Evolutionary conservation across 2,797 vertebrate species (phyloP), one percentile per base, ranked within the genome.

Genomic region (Chanos chanos): DNA sequence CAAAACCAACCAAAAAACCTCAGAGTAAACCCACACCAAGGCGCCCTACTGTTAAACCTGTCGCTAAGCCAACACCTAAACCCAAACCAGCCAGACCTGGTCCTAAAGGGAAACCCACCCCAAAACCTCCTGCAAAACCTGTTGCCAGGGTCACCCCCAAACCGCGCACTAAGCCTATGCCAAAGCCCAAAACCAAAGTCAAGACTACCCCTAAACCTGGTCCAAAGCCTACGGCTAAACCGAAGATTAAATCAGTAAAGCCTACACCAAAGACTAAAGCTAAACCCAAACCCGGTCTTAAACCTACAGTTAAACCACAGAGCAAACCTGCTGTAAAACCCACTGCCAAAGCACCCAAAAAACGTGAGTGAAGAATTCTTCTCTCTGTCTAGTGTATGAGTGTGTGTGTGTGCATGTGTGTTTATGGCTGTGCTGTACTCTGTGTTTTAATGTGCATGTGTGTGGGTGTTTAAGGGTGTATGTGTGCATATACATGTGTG

Each of bases 271-370:
- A 15, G 1, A 34, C 5, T 5, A 66, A 55, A 13, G 31, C 41
- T 6, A 33, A 13, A 1, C 25, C 59, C 31, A 77, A 77, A 48
- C 36, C 64, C 34, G 13, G 25, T 8, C 30, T 56, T 36, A 75
- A 64, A 41, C 52, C 75, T 44, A 66, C 60, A 27, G 40, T 51
- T 6, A 72, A 69, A 66, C 25, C 53, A 30, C 55, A 50, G 39
- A 22, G 50, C 30, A 72, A 66, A 59, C 58, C 61, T 19, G 68
- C 19, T 3, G 39, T 43, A 19, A 68, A 61, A 62, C 79, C 74
- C 0, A 83, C 78, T 41, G 77, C 80, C 0, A 85, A 80, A 65
- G 83, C 79, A 56, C 83, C 83, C 67, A 83, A 77, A 61, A 89
- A 79, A 74, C 61, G 88, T 89, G 66, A 88, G 86, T 78, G 22